Percentiles rank a stretch among this genome's conserved stretches.
Evolutionary conservation across 2,797 vertebrate genomes (phyloP).

Genomic region (Gila robusta): DNA sequence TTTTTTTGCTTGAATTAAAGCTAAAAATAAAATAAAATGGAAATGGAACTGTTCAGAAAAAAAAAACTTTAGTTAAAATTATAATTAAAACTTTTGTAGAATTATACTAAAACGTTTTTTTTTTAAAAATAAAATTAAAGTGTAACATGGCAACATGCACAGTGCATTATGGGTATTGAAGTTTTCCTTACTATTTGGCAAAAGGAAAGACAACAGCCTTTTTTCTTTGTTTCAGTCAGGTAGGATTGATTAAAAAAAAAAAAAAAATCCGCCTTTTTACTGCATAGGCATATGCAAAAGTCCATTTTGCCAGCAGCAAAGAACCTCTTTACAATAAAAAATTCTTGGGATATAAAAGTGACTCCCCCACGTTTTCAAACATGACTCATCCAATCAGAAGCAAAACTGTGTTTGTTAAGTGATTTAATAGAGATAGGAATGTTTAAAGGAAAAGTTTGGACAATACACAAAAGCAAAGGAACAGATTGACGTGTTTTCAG

Average conservation of each 20-base stretch:
- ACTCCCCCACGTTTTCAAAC: background rate
- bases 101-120: no score
- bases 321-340: background rate
- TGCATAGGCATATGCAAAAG: background rate
- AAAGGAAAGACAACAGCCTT: no score
- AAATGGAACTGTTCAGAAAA: no score
- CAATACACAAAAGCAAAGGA: conserved; percentile 4
- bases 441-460: conserved; percentile 23
- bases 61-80: no score
- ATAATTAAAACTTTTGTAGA: no score
- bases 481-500: conserved; percentile 33
- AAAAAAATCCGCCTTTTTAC: background rate
- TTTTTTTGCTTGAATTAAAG: no score
- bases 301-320: background rate
- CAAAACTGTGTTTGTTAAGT: background rate
- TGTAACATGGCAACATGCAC: background rate
- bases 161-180: background rate
- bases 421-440: background rate
- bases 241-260: background rate
- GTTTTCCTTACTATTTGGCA: no score
- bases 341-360: background rate
- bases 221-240: no score
- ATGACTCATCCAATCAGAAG: background rate
- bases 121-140: no score
- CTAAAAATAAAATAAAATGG: no score